phyloP scores from a whole-genome alignment of 2,797 vertebrate species.

The Podarcis siculus region DNA sequence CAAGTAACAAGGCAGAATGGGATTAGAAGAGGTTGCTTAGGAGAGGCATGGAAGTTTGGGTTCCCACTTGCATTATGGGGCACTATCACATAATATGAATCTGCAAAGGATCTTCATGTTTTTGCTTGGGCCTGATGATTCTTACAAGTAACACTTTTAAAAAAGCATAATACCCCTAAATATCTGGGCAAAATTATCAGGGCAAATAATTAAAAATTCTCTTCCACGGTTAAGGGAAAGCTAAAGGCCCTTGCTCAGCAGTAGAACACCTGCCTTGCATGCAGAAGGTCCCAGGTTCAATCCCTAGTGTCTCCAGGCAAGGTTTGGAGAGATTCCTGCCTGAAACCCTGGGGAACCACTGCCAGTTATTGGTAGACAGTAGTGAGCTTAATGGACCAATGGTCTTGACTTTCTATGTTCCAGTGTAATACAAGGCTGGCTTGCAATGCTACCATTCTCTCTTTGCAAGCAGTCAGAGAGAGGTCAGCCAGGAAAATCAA shows the following conservation, averaged over 20 bases:
- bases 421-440: background rate
- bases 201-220: background rate
- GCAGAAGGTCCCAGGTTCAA: too few relatives aligned
- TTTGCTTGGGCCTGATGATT: too few relatives aligned
- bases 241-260: background rate
- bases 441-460: background rate
- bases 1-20: background rate
- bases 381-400: too few relatives aligned
- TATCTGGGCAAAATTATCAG: background rate
- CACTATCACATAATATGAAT: background rate
- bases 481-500: background rate
- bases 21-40: background rate
- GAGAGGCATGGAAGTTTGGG: background rate
- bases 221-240: background rate
- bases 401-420: too few relatives aligned
- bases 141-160: background rate
- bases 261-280: too few relatives aligned
- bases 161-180: background rate
- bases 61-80: background rate
- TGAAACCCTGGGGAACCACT: too few relatives aligned
- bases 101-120: background rate
- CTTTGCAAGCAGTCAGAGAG: background rate
- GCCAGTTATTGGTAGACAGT: too few relatives aligned
- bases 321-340: too few relatives aligned
- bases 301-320: too few relatives aligned